Base-by-base conservation (phyloP, 2,888 invertebrate species). In the Dynastes grantii region DNA sequence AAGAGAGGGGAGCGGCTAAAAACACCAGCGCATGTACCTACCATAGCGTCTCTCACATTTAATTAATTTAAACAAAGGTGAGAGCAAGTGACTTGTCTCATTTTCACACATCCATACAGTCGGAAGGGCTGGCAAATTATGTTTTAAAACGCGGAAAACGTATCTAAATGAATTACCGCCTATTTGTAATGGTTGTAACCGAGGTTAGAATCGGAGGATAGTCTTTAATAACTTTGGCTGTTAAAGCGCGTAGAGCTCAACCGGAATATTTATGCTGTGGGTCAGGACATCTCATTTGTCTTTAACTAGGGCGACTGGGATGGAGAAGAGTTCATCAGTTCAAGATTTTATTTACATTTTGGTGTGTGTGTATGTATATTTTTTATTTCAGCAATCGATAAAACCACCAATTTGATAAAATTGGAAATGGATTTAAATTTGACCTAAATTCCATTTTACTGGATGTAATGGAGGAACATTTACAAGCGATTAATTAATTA, bases 251-350 rank as follows among this genome's bases (percentile, higher is more conserved):
- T 84, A 85, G 83, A 83, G 84, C 84, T 84, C 68, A 68, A 83
- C 82, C 83, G 83, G 83, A 82, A 86, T 86, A 87, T 87, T 87
- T 87, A 87, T 87, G 87, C 85, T 84, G 84, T 83, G 85, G 86
- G 86, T 86, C 87, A 85, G 85, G 87, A 86, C 86, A 86, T 85
- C 85, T 85, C 86, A 87, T 87, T 87, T 87, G 85, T 87, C 87
- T 87, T 61, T 49, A 67, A 70, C 55, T 68, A 58, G 67, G 49
- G 29, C 49, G 16, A 67, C 49, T 51, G 27, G 22, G 55, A 37
- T 32, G 16, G 40, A 16, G 16, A 16, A 53, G 37, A 49, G 37
- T 49, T 63, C 61, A 22, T 32, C 45, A 32, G 45, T 64, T 49
- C 37, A 13, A 53, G 29, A 51, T 70, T 70, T 51, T 70, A 70